These are phyloP conservation scores for Austrofundulus limnaeus DNA, from an alignment of 2,113 vertebrate species.

Conservation along the genomic window DNA sequence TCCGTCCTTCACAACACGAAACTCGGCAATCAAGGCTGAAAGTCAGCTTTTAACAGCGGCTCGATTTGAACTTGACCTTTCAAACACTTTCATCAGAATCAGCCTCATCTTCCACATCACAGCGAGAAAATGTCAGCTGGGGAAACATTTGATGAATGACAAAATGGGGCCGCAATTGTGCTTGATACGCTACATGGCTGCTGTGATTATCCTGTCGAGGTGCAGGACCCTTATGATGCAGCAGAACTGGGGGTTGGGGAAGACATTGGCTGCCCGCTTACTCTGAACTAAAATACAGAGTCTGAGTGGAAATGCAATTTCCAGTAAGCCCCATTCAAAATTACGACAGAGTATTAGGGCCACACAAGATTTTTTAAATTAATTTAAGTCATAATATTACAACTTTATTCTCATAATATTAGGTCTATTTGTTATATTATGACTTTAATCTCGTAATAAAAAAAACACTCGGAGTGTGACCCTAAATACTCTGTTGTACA, in stretches of 20 bases:
- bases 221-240: slow-evolving; percentile 26
- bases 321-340: not conserved
- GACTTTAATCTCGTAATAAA: too few relatives aligned
- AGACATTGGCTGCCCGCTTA: not conserved
- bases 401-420: too few relatives aligned
- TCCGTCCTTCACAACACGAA: not conserved
- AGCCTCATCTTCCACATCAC: slow-evolving; percentile 35
- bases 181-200: slow-evolving; percentile 33
- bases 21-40: not conserved
- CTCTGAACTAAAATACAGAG: slow-evolving; percentile 57
- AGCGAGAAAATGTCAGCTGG: slow-evolving; percentile 56
- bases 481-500: too few relatives aligned
- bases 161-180: slow-evolving; percentile 43
- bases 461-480: too few relatives aligned
- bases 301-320: slow-evolving; percentile 18
- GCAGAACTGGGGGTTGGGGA: not conserved
- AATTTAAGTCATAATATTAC: too few relatives aligned
- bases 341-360: too few relatives aligned
- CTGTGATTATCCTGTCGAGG: slow-evolving; percentile 44
- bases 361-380: too few relatives aligned
- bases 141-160: slow-evolving; percentile 59
- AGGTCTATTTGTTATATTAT: too few relatives aligned
- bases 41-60: not conserved
- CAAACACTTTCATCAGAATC: slow-evolving; percentile 41
- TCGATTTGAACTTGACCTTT: slow-evolving; percentile 53